Conservation (phyloP, 2,888 invertebrate genomes). For the Apamea anceps region DNA sequence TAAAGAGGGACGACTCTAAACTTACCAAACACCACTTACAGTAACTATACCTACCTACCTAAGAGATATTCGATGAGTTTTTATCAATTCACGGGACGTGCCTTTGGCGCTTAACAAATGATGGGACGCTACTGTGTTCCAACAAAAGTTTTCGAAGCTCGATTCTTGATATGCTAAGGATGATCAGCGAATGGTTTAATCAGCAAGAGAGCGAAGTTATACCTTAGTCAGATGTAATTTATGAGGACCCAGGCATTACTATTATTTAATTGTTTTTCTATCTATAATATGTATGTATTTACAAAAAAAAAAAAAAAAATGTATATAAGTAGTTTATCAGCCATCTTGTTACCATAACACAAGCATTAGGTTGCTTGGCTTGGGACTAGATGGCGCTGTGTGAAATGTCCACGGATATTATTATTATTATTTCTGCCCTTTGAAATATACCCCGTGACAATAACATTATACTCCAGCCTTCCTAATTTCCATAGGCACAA, state of each 20-base stretch:
- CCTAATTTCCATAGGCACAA: constrained; percentile 62
- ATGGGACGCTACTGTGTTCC: no score
- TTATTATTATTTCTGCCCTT: not conserved
- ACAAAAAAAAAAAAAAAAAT: no score
- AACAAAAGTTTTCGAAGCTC: not conserved
- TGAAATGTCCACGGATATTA: no score
- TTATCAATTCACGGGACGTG: not conserved
- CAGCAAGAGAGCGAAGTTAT: not conserved
- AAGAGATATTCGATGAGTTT: not conserved
- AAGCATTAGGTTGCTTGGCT: no score
- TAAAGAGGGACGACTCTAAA: no score
- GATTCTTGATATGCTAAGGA: not conserved
- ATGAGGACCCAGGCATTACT: not conserved
- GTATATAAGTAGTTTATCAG: no score
- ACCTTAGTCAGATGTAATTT: not conserved
- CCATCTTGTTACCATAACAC: no score
- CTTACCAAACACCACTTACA: no score
- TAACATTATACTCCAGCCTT: constrained; percentile 28
- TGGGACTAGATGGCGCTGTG: no score
- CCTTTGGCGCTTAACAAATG: not conserved
- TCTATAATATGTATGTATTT: no score
- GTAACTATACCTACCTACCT: no score
- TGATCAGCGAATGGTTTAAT: not conserved
- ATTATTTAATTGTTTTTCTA: no score
- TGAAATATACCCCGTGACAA: constrained; percentile 15